Evolutionary conservation across 2,888 invertebrate genomes (phyloP), one percentile per base, ranked within the genome.

Genomic region (Drosophila merina): DNA sequence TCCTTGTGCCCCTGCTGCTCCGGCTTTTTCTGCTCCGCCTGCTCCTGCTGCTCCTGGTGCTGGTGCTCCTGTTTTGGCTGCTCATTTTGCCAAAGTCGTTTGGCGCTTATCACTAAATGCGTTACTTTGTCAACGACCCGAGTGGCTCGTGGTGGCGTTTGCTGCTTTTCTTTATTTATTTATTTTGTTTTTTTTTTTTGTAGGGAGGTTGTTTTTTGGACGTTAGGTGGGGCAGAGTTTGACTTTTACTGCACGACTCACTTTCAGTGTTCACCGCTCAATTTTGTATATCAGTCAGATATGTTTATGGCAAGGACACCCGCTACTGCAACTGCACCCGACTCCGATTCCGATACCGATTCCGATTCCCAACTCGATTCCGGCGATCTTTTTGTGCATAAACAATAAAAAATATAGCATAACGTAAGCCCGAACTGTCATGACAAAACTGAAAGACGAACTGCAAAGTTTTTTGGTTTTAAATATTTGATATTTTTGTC

Each of bases 161-260:
- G n/a, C 36, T 36, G n/a, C 36, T 36, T 20, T 30, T 48, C 40
- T 52, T 33, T 52, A 31, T n/a, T 28, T 31, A 14, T 40, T 14
- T 45, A 4, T 30, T n/a, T 44, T 20, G 47, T 10, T 44, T 40
- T 40, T 40, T 40, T 40, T 57, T 40, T 33, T 36, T 54, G 20
- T 10, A 12, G 14, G 14, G 14, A 14, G 14, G 30, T 44, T 50
- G 58, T 51, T 49, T 54, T 74, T 69, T 67, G 74, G 63, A 66
- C 77, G 68, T 75, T 74, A 72, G 80, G 75, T 76, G 75, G 67
- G 75, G 69, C 71, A 54, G 78, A 80, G 76, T 78, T 76, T 70
- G 66, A 69, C 79, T 75, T 55, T 79, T 76, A 68, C 79, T 70
- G 78, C 70, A 67, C 56, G 72, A 57, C 76, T 66, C 67, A 63